These are phyloP conservation scores for Tonatia bakeri DNA, from an alignment of 2,113 vertebrate species.

Conservation along the genomic window DNA sequence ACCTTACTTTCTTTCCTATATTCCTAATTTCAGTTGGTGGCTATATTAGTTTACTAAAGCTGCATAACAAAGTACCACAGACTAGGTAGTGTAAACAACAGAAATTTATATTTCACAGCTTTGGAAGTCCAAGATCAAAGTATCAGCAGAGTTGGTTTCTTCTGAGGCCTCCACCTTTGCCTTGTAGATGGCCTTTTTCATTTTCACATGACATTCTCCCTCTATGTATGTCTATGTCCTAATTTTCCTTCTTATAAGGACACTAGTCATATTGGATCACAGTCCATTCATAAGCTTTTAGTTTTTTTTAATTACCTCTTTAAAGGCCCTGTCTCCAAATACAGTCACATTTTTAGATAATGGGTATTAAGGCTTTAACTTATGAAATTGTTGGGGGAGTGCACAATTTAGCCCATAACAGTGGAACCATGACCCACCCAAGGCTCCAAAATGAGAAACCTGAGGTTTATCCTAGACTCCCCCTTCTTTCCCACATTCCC, in stretches of 20 bases:
- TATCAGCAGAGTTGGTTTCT: not conserved
- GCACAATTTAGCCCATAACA: not conserved
- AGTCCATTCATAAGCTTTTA: not conserved
- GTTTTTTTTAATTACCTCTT: conserved; percentile 3
- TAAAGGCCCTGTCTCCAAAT: not conserved
- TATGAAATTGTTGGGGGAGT: not conserved
- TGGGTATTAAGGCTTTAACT: not conserved
- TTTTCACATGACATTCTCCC: not conserved
- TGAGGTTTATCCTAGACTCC: not conserved
- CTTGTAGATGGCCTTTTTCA: not conserved
- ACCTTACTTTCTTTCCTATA: not conserved
- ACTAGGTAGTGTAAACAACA: not conserved
- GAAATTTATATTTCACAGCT: not conserved
- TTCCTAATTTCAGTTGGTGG: not conserved
- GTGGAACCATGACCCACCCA: not conserved
- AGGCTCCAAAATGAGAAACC: not conserved
- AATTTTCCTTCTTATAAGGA: conserved; percentile 2
- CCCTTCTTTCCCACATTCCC: not conserved
- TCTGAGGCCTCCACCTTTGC: not conserved
- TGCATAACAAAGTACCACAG: not conserved
- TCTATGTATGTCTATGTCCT: not conserved
- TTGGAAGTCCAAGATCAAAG: not conserved
- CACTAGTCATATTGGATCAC: not conserved
- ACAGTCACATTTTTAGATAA: not conserved
- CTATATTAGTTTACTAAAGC: not conserved